Evolutionary conservation across 2,797 vertebrate species (phyloP).

Genomic region (Brotula barbata): DNA sequence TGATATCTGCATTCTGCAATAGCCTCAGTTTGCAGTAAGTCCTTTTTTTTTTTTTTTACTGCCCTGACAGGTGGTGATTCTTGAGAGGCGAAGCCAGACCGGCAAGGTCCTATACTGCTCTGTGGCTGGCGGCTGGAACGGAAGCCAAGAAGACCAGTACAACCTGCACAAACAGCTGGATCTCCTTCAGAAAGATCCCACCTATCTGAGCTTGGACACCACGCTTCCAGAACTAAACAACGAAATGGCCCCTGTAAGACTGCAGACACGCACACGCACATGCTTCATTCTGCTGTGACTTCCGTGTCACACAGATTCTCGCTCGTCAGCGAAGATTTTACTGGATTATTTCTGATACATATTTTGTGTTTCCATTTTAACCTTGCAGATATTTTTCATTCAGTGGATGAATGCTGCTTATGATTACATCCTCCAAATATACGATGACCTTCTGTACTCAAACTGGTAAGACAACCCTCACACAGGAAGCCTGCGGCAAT

Average conservation of each 20-base stretch:
- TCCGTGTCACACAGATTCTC: neutral
- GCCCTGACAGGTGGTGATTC: conserved; percentile 86
- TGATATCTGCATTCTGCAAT: conserved; percentile 5
- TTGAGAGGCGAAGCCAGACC: conserved; percentile 86
- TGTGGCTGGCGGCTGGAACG: conserved; percentile 87
- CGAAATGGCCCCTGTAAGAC: conserved; percentile 90
- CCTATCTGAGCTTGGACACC: conserved; percentile 83
- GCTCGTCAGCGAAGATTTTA: neutral
- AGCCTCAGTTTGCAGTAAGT: conserved; percentile 34
- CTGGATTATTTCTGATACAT: neutral
- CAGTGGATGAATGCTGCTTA: conserved; percentile 85
- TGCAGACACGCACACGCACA: neutral
- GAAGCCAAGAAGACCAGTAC: conserved; percentile 87
- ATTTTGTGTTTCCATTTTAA: conserved; percentile 10
- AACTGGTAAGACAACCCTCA: conserved; percentile 84
- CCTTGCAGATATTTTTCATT: conserved; percentile 85
- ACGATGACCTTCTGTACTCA: conserved; percentile 88
- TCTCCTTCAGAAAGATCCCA: conserved; percentile 87
- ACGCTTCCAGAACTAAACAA: conserved; percentile 89
- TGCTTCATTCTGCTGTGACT: too few relatives aligned
- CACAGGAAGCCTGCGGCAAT: conserved; percentile 11
- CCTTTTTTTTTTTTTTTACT: conserved; percentile 6
- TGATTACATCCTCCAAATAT: conserved; percentile 85
- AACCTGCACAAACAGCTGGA: conserved; percentile 87
- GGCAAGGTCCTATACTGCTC: conserved; percentile 86